Base-by-base conservation (phyloP, 1,140 invertebrate species). In the Listronotus bonariensis region DNA sequence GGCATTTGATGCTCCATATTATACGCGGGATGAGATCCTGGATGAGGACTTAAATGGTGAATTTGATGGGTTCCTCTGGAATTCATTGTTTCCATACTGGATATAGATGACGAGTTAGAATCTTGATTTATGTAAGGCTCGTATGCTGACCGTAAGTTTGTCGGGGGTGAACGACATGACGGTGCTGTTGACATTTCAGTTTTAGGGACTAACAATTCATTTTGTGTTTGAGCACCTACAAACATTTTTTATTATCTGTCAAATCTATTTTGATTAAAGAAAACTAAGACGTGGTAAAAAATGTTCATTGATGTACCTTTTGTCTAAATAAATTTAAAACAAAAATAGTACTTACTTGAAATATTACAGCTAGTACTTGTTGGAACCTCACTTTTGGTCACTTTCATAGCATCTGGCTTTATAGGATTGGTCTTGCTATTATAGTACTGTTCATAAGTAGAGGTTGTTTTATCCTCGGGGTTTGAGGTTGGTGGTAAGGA, bases 31-130 rank as follows among this genome's bases (percentile, higher is more conserved):
- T 76, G 77, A 68, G 72, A 83, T 72, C 82, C 75, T 77, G 80
- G 65, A 53, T 72, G 71, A 1, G 71, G 59, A n/a, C 59, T 63
- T 45, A 78, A 0, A 77, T 80, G 73, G 9, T 74, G 65, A 46
- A 77, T 76, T 20, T 78, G 76, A 46, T 81, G 70, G 71, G 79
- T 69, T 31, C 73, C 69, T 31, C 83, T 77, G 0, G 82, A 80
- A 4, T 80, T 81, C 80, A 86, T 84, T 57, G 87, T 83, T 73
- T 90, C 89, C 86, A 90, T 88, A 70, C 85, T 88, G 14, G 88
- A 89, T 76, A 87, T 82, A 18, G 86, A 88, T 5, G 86, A 87
- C 8, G 89, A 91, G 77, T 90, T 89, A 0, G 86, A 88, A 69
- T 88, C 87, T 74, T 88, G 86, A 69, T 85, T 87, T 53, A 87